Evolutionary conservation across 2,888 invertebrate genomes (phyloP).

Genomic region (Lottia scabra): DNA sequence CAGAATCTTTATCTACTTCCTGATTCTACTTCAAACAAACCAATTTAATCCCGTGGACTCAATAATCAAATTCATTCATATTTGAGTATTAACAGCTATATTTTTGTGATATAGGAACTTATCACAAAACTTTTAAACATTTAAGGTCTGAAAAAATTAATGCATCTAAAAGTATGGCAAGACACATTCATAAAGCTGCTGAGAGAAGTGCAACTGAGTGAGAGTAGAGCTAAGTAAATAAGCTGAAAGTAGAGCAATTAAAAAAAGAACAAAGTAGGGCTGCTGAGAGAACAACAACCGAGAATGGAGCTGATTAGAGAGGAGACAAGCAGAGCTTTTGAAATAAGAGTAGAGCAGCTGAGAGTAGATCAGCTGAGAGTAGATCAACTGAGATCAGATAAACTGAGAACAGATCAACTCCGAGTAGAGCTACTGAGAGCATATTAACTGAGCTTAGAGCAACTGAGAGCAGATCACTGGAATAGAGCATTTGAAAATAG

Average conservation of each 20-base stretch:
- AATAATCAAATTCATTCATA: no score
- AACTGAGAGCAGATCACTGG: no score
- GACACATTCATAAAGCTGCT: no score
- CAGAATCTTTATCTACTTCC: no score
- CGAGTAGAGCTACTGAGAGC: background rate
- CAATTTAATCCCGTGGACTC: no score
- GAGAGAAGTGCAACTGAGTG: background rate
- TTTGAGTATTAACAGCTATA: no score
- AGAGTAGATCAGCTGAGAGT: background rate
- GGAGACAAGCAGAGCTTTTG: background rate
- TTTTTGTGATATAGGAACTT: no score
- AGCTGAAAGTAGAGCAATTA: no score
- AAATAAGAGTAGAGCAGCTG: background rate
- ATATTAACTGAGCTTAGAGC: background rate
- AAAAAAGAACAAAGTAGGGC: background rate
- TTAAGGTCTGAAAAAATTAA: background rate
- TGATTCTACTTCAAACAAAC: no score
- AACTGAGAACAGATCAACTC: no score
- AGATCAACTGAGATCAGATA: background rate
- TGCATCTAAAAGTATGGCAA: background rate
- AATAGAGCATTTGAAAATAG: no score
- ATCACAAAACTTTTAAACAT: no score
- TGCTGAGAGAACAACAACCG: background rate
- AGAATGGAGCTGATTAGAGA: background rate
- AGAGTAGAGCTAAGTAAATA: background rate